A percentile compares a stretch with the other conserved stretches of the same genome.
Conservation (phyloP, 2,888 invertebrate genomes). For the Pinctada fucata region DNA sequence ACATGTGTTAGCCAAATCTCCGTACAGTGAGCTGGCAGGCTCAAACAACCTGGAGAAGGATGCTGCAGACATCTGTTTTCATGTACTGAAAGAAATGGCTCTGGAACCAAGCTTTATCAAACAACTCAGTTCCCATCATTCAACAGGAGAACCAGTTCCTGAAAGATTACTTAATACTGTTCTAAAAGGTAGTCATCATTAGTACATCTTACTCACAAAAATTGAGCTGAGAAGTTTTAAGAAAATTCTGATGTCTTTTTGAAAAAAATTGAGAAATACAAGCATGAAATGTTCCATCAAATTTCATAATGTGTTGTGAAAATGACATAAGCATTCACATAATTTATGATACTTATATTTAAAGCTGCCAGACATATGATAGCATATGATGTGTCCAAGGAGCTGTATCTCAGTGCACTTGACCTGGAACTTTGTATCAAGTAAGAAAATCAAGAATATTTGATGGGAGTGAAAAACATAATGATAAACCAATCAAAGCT, state of each 20-base stretch:
- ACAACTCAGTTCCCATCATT: conserved; percentile 85
- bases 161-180: conserved; percentile 82
- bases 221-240: no score
- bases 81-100: conserved; percentile 88
- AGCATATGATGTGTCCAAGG: conserved; percentile 87
- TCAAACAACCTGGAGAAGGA: conserved; percentile 95
- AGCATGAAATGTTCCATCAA: no score
- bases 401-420: conserved; percentile 88
- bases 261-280: no score
- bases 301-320: no score
- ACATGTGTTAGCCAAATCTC: conserved; percentile 88
- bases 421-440: conserved; percentile 90
- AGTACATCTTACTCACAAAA: no score
- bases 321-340: no score
- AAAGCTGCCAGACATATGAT: conserved; percentile 85
- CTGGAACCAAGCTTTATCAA: conserved; percentile 82
- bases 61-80: conserved; percentile 88
- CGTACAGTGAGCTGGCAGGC: conserved; percentile 90
- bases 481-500: no score
- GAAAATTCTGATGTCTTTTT: no score
- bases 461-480: no score
- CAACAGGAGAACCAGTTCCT: conserved; percentile 85
- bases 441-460: conserved; percentile 73
- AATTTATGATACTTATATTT: conserved; percentile 33
- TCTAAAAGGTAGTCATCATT: conserved; percentile 76